Evolutionary conservation across 2,797 vertebrate species (phyloP), one percentile per base, ranked within the genome.

Genomic region (Siniperca undulata): DNA sequence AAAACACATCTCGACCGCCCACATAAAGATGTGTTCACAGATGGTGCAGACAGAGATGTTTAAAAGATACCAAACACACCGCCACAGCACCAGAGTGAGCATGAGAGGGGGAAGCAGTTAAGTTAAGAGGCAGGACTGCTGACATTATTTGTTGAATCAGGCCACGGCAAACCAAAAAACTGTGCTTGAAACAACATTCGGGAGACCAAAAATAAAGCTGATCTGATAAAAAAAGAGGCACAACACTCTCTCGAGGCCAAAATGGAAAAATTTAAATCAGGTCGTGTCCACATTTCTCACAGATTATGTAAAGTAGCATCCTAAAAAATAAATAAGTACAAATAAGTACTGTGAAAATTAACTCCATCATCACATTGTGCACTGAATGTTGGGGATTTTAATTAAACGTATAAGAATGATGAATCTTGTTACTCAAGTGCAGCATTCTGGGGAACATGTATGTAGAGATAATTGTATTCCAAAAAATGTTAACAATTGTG

Each of bases 171-270:
- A 74, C 1, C 24, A 19, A 56, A 69, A 75, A 60, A 56, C 50
- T 69, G 58, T 12, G 71, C 78, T 86, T 38, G 0, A 75, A 78
- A 82, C 68, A 84, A 81, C 78, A 81, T 84, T 79, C 74, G 67
- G 46, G 40, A 74, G 58, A 1, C 79, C 65, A 79, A 75, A 90
- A 90, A 84, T 86, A 88, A 88, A 83, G 77, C 77, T 89, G 75
- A 82, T 86, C 55, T 44, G 72, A 84, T 71, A 77, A 60, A 68
- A 68, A 50, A 73, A 66, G 74, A 71, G 69, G 60, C 46, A 74
- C 76, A 56, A 78, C 17, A 40, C n/a, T 60, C n/a, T 60, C 81
- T 59, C 0, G 78, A 78, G 24, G 73, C 65, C 67, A 22, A 58
- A 86, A 77, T 69, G 73, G 80, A 82, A 85, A 84, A 68, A 75